These are phyloP conservation scores for Venusia cambrica DNA, from an alignment of 2,888 invertebrate genomes.

Conservation along the genomic window DNA sequence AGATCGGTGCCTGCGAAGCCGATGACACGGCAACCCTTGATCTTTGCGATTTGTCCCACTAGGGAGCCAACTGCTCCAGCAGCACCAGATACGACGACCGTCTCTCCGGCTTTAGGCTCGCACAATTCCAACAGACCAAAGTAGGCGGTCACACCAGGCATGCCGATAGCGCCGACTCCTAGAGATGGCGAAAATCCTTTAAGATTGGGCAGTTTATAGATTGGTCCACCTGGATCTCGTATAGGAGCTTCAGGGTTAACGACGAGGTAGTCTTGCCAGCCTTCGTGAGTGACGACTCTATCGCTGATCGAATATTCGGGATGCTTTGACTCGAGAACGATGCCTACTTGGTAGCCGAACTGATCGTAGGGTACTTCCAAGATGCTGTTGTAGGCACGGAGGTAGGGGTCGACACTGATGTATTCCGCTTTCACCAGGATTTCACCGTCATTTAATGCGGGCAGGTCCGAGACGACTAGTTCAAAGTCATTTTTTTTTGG, in stretches of 20 bases:
- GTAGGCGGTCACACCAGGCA: slow-evolving; percentile 87
- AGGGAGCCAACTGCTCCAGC: slow-evolving; percentile 86
- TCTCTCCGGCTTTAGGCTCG: slow-evolving; percentile 85
- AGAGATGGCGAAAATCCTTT: slow-evolving; percentile 76
- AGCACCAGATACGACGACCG: slow-evolving; percentile 86
- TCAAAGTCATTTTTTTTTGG: slow-evolving; percentile 82
- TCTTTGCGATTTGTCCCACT: slow-evolving; percentile 76
- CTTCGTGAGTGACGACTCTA: slow-evolving; percentile 80
- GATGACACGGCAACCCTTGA: slow-evolving; percentile 78
- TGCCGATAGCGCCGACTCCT: slow-evolving; percentile 83
- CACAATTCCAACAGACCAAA: slow-evolving; percentile 87
- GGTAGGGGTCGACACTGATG: slow-evolving; percentile 55
- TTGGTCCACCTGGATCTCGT: no score
- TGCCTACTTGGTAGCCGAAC: slow-evolving; percentile 40
- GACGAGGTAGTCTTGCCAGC: slow-evolving; percentile 83
- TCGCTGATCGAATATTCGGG: slow-evolving; percentile 81
- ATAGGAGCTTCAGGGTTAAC: no score
- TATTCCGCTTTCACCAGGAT: slow-evolving; percentile 47
- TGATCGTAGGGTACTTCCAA: slow-evolving; percentile 33
- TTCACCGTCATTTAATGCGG: slow-evolving; percentile 80
- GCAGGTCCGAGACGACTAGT: slow-evolving; percentile 82
- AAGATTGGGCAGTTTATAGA: slow-evolving; percentile 76
- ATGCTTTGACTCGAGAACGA: slow-evolving; percentile 58
- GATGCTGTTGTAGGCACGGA: slow-evolving; percentile 37
- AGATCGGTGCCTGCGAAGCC: slow-evolving; percentile 70